Conservation (phyloP, 2,113 vertebrate genomes). For the Stegostoma tigrinum region DNA sequence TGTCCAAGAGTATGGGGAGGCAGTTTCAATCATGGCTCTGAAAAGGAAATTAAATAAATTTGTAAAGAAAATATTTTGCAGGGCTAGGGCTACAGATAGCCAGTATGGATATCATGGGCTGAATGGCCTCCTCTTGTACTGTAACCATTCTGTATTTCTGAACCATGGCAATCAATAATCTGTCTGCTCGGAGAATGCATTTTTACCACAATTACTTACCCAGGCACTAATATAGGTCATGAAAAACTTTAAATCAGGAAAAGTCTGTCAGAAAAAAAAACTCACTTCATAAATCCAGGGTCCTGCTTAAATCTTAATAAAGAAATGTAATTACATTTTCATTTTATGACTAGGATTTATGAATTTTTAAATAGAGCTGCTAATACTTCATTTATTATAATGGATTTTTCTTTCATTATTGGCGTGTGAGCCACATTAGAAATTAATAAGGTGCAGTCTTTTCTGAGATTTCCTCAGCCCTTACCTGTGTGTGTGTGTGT, state of each 20-base stretch:
- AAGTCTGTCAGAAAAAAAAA: not conserved
- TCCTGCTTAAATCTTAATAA: not conserved
- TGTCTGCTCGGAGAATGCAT: not conserved
- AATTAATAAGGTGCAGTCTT: not conserved
- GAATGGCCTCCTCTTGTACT: not conserved
- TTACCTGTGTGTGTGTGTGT: not conserved
- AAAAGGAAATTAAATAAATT: not conserved
- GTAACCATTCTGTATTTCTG: not conserved
- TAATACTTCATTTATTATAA: constrained; percentile 15
- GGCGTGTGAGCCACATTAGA: not conserved
- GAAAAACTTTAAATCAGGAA: not conserved
- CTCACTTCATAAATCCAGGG: not conserved
- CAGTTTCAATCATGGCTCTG: not conserved
- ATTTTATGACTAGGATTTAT: not conserved
- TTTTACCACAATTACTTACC: not conserved
- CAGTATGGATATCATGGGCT: not conserved
- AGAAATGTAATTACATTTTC: constrained; percentile 23
- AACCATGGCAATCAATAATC: not conserved
- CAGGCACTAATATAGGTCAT: not conserved
- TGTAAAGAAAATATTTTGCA: not conserved
- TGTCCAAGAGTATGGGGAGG: not conserved
- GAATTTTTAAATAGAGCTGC: not conserved
- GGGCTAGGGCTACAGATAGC: not conserved
- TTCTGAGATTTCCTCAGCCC: not conserved
- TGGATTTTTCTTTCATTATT: constrained; percentile 6